These are phyloP conservation scores for Tylochromis polylepis DNA, from an alignment of 2,113 vertebrate genomes.

Conservation along the genomic window DNA sequence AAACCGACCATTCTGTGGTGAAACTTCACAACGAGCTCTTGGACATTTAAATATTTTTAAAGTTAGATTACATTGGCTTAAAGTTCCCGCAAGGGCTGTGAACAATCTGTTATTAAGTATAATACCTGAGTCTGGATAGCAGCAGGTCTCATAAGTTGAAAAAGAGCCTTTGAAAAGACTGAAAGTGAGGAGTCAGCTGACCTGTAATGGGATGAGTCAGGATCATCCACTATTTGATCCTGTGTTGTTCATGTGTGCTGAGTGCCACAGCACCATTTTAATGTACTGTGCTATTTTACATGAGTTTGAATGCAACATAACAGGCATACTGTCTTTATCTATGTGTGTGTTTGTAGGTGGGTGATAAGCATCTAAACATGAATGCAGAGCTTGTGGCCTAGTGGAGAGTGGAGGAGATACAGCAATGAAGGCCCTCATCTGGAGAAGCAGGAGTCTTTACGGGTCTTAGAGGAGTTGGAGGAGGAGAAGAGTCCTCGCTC, in stretches of 20 bases:
- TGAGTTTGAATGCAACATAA: background rate
- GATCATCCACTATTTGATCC: constrained; percentile 19
- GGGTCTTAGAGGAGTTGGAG: constrained; percentile 75
- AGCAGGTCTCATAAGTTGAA: background rate
- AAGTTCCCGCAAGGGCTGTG: background rate
- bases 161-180: background rate
- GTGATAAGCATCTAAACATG: constrained; percentile 76
- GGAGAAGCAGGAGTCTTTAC: constrained; percentile 57
- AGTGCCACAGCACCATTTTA: background rate
- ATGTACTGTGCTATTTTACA: background rate
- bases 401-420: constrained; percentile 76
- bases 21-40: background rate
- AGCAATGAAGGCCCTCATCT: constrained; percentile 71
- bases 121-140: background rate
- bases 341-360: constrained; percentile 55
- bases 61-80: background rate
- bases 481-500: constrained; percentile 70
- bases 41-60: background rate
- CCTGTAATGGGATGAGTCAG: constrained; percentile 24
- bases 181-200: constrained; percentile 29
- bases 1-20: background rate
- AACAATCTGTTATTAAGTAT: background rate
- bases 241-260: background rate
- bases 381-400: constrained; percentile 73
- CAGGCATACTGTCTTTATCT: background rate